A percentile compares a stretch with the other conserved stretches of the same genome.
Conservation (phyloP, 1,140 invertebrate genomes). For the Saccostrea echinata region DNA sequence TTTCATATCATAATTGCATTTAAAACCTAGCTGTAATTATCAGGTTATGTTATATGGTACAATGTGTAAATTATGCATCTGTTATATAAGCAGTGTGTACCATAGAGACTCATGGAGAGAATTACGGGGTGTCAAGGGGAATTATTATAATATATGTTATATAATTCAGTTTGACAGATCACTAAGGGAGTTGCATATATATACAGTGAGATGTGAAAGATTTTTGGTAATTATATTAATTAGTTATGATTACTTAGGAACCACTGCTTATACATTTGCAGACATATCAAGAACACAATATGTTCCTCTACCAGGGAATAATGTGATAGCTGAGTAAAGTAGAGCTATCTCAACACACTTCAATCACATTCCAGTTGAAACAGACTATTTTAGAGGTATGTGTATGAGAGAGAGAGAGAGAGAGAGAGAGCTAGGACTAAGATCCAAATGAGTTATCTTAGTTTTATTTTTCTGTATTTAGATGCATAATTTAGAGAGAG, state of each 20-base stretch:
- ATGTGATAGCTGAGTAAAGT: background rate
- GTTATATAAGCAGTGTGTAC: background rate
- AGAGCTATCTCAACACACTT: background rate
- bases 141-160: background rate
- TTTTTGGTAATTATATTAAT: background rate
- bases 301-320: background rate
- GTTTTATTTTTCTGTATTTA: no score
- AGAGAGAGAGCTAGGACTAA: background rate
- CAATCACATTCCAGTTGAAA: slow-evolving; percentile 15
- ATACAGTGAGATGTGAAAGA: background rate
- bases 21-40: no score
- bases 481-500: no score
- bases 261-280: background rate
- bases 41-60: no score
- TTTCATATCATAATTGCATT: no score
- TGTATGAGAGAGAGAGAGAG: no score
- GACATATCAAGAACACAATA: background rate
- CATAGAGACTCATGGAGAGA: background rate
- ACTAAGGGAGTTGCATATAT: background rate
- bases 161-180: background rate
- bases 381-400: background rate
- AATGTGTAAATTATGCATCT: no score
- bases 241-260: background rate
- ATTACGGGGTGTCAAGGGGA: background rate
- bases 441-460: background rate